Conservation (phyloP, 92 coral and sea anemone species). For the Chrysogorgia sp. region DNA sequence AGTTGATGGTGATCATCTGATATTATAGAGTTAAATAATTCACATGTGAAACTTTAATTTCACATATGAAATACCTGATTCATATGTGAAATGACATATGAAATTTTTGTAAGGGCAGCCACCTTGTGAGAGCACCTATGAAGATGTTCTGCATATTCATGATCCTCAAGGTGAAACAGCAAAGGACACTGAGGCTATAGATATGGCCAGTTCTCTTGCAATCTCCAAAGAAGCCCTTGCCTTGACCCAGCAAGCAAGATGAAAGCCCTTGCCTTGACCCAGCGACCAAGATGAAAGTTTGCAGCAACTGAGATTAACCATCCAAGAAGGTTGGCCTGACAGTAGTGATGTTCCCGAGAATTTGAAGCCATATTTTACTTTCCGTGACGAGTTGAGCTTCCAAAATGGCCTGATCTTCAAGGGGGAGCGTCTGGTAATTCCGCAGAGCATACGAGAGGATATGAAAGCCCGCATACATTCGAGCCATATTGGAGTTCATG, state of each 20-base stretch:
- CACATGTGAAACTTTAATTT: too few relatives aligned
- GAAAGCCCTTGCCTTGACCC: too few relatives aligned
- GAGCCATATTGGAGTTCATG: slow-evolving; percentile 51
- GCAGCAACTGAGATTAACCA: slow-evolving; percentile 32
- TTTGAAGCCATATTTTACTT: slow-evolving; percentile 13
- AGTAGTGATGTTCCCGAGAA: not conserved
- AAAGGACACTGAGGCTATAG: slow-evolving; percentile 32
- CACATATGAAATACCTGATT: too few relatives aligned
- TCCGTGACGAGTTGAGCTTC: slow-evolving; percentile 32
- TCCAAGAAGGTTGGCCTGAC: slow-evolving; percentile 52
- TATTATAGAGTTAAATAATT: too few relatives aligned
- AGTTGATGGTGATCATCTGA: too few relatives aligned
- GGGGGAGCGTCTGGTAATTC: slow-evolving; percentile 50
- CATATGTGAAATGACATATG: too few relatives aligned
- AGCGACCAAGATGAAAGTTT: slow-evolving; percentile 15
- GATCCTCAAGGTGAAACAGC: slow-evolving; percentile 22
- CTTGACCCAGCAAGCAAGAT: slow-evolving; percentile 46
- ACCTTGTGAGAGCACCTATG: not conserved
- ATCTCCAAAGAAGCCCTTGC: slow-evolving; percentile 34
- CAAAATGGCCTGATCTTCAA: slow-evolving; percentile 44
- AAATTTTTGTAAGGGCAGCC: too few relatives aligned
- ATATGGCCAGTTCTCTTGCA: slow-evolving; percentile 44
- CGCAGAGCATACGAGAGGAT: slow-evolving; percentile 23
- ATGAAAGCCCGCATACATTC: slow-evolving; percentile 43
- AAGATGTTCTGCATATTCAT: slow-evolving; percentile 16